A percentile compares a stretch with the other conserved stretches of the same genome.
phyloP scores from a whole-genome alignment of 2,888 invertebrate species.

The Drosophila villosipedis region DNA sequence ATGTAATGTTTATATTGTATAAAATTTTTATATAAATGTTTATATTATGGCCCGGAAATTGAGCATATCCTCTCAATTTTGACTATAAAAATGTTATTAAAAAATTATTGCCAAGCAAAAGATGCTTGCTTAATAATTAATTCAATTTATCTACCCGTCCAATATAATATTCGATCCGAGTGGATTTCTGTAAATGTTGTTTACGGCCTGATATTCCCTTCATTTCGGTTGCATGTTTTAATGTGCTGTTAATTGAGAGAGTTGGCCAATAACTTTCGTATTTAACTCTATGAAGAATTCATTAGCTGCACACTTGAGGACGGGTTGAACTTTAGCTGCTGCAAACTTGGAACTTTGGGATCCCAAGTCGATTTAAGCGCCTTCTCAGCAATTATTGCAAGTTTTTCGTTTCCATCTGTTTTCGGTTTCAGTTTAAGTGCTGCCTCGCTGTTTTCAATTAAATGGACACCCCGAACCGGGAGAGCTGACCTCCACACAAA shows the following conservation, averaged over 20 bases:
- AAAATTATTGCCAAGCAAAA: neutral
- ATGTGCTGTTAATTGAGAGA: slow-evolving; percentile 45
- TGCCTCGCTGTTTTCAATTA: slow-evolving; percentile 72
- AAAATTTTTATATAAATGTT: too few relatives aligned
- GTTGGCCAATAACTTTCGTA: slow-evolving; percentile 44
- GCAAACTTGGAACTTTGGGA: slow-evolving; percentile 15
- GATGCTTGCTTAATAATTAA: neutral
- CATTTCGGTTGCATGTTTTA: slow-evolving; percentile 22
- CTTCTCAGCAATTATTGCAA: slow-evolving; percentile 67
- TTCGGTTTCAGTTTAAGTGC: slow-evolving; percentile 74
- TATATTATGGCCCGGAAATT: neutral
- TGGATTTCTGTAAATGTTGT: neutral
- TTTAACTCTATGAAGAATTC: slow-evolving; percentile 67
- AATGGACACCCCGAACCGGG: slow-evolving; percentile 61
- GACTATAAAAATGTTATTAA: neutral
- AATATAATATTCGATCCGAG: neutral
- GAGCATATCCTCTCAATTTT: neutral
- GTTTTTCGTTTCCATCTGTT: slow-evolving; percentile 75
- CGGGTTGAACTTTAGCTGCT: slow-evolving; percentile 54
- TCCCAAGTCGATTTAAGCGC: slow-evolving; percentile 48
- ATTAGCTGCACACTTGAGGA: slow-evolving; percentile 54
- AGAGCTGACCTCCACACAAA: slow-evolving; percentile 2
- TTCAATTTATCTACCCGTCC: neutral
- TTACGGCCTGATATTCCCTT: neutral
- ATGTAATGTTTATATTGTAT: neutral